These are phyloP conservation scores for Drosophila subobscura DNA, from an alignment of 1,140 invertebrate genomes.

Conservation along the genomic window DNA sequence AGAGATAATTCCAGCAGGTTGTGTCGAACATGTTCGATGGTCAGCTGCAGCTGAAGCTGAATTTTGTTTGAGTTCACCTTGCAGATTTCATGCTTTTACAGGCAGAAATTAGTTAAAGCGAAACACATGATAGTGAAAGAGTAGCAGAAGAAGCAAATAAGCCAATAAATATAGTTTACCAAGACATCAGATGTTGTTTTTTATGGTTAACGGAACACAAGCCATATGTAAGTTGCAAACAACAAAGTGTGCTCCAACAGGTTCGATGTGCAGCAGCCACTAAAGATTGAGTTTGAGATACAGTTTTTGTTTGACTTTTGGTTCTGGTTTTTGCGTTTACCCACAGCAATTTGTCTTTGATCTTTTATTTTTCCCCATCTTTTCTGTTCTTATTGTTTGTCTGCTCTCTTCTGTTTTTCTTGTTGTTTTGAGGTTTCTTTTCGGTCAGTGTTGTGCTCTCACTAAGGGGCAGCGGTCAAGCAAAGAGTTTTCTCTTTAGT, in stretches of 20 bases:
- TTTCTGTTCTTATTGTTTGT: conserved; percentile 13
- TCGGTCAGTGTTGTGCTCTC: conserved; percentile 51
- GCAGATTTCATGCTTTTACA: conserved; percentile 1
- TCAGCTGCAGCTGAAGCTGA: background rate
- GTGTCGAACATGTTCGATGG: conserved; percentile 41
- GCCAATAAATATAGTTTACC: too few species aligned
- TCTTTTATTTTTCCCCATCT: conserved; percentile 17
- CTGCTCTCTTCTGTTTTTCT: background rate
- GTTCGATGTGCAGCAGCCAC: conserved; percentile 19
- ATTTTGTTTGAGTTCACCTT: too few species aligned
- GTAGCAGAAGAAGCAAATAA: too few species aligned
- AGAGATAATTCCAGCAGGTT: conserved; percentile 30
- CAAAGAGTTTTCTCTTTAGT: conserved; percentile 8
- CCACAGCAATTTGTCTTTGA: conserved; percentile 51
- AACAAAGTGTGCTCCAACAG: conserved; percentile 7
- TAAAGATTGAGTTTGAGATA: conserved; percentile 11
- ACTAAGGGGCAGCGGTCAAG: conserved; percentile 5
- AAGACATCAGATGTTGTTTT: too few species aligned
- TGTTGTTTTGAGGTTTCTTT: conserved; percentile 32
- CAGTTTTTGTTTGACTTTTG: conserved; percentile 31
- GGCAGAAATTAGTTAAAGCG: background rate
- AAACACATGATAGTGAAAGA: too few species aligned
- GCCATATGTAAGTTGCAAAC: background rate
- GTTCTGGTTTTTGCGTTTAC: conserved; percentile 37
- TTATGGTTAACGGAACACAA: background rate